Evolutionary conservation across 2,797 vertebrate species (phyloP).

Genomic region (Gymnothorax reevesii): DNA sequence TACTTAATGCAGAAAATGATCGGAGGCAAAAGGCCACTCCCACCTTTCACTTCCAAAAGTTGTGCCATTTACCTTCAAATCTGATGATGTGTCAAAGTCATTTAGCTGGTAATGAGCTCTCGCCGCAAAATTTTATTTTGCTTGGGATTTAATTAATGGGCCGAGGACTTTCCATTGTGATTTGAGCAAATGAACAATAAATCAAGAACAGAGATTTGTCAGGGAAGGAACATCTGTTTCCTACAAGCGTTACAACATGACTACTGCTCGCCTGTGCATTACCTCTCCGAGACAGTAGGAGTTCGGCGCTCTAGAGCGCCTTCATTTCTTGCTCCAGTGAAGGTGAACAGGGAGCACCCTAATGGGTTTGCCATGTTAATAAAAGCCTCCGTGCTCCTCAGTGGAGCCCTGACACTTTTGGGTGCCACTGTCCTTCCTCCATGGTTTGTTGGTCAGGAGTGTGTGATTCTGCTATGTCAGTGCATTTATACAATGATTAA

Average conservation of each 20-base stretch:
- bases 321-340: conserved; percentile 99
- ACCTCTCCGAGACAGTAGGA: conserved; percentile 85
- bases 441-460: conserved; percentile 98
- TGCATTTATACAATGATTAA: conserved; percentile 98
- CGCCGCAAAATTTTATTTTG: conserved; percentile 86
- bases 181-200: conserved; percentile 95
- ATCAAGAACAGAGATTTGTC: conserved; percentile 94
- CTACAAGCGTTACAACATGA: conserved; percentile 88
- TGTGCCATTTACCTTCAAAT: conserved; percentile 87
- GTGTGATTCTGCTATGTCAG: conserved; percentile 97
- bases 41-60: conserved; percentile 83
- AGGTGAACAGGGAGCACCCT: conserved; percentile 98
- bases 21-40: conserved; percentile 59
- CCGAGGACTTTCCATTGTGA: conserved; percentile 93
- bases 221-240: conserved; percentile 96
- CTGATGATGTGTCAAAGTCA: conserved; percentile 89
- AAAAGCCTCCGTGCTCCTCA: conserved; percentile 84
- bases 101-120: conserved; percentile 86
- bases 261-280: conserved; percentile 81
- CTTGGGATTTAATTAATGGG: conserved; percentile 94
- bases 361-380: conserved; percentile 98
- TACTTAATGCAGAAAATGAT: conserved; percentile 56
- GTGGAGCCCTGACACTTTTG: conserved; percentile 81
- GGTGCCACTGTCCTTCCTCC: conserved; percentile 96
- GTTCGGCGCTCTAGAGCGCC: conserved; percentile 84